Evolutionary conservation across 2,888 invertebrate species (phyloP), one percentile per base, ranked within the genome.

Genomic region (Rhamphomyia laevipes): DNA sequence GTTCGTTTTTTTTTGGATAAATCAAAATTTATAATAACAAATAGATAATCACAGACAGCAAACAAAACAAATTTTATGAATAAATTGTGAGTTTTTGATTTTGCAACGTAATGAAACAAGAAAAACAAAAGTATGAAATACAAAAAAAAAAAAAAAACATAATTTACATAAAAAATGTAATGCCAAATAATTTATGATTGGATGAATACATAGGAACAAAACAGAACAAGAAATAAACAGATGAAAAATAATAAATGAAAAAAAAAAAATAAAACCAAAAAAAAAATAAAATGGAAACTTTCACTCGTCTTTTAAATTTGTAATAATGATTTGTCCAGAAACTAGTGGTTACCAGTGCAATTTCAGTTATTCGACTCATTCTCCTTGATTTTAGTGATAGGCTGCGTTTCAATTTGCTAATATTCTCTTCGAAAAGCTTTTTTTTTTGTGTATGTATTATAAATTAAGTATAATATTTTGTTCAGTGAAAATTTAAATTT

Each of bases 341-440:
- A 66, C 62, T 61, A 61, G 65, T 68, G 64, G 68, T 84, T 86
- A 88, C 88, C 86, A 85, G 77, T 68, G 84, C 79, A 71, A 87
- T 76, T 73, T 85, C 81, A 65, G 84, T 82, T 74, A 86, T 86
- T 74, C 84, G 77, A 74, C 86, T 86, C 77, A 86, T 84, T 76
- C 82, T 78, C 68, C 85, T 78, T 70, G 86, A 80, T 72, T 80
- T 78, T 64, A 77, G 76, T 60, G 86, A 83, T 59, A 87, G 77
- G 63, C 84, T 83, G 72, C 81, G 80, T 78, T 88, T 89, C 72
- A 89, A 76, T 66, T 86, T 84, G 68, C 80, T 81, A 74, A 89
- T 86, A 73, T 89, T 86, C 76, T 87, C 86, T 77, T 89, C 88
- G 84, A 87, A 89, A 64, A 88, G 77, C 83, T 51, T 51, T 57